Evolutionary conservation across 1,140 invertebrate genomes (phyloP).

Genomic region (Drosophila virilis): DNA sequence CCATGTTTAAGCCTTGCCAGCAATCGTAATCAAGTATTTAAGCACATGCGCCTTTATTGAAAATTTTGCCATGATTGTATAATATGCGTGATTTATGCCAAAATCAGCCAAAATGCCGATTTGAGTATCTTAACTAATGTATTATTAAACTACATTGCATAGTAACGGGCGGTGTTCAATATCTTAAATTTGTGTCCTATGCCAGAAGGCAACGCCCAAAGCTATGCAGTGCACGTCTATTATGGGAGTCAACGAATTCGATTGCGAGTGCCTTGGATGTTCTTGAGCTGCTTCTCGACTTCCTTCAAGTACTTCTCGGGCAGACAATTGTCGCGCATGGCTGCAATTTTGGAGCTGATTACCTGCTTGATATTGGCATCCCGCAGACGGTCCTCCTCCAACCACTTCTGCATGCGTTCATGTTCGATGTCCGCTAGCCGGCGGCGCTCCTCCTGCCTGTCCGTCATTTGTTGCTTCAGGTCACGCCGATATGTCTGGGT

Average conservation of each 20-base stretch:
- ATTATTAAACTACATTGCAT: constrained; percentile 25
- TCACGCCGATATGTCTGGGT: constrained; percentile 69
- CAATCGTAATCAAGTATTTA: background rate
- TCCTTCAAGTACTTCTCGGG: constrained; percentile 84
- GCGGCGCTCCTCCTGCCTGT: constrained; percentile 87
- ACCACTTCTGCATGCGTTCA: constrained; percentile 86
- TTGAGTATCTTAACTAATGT: too few relatives aligned
- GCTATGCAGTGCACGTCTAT: constrained; percentile 30
- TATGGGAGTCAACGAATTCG: constrained; percentile 50
- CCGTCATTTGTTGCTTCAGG: constrained; percentile 86
- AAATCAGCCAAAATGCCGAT: too few relatives aligned
- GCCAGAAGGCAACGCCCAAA: constrained; percentile 15
- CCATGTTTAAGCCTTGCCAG: too few relatives aligned
- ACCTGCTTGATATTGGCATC: constrained; percentile 86
- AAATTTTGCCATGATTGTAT: too few relatives aligned
- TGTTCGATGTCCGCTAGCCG: constrained; percentile 83
- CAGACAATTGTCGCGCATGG: constrained; percentile 85
- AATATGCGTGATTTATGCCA: too few relatives aligned
- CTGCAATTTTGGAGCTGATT: constrained; percentile 86
- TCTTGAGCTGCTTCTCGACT: constrained; percentile 84
- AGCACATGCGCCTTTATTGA: too few relatives aligned
- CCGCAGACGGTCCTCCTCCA: constrained; percentile 85
- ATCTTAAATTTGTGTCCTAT: background rate
- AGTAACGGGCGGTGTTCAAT: constrained; percentile 28
- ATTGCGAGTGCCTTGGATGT: constrained; percentile 58